Evolutionary conservation across 1,140 invertebrate species (phyloP), one percentile per base, ranked within the genome.

Genomic region (Gryllus bimaculatus): DNA sequence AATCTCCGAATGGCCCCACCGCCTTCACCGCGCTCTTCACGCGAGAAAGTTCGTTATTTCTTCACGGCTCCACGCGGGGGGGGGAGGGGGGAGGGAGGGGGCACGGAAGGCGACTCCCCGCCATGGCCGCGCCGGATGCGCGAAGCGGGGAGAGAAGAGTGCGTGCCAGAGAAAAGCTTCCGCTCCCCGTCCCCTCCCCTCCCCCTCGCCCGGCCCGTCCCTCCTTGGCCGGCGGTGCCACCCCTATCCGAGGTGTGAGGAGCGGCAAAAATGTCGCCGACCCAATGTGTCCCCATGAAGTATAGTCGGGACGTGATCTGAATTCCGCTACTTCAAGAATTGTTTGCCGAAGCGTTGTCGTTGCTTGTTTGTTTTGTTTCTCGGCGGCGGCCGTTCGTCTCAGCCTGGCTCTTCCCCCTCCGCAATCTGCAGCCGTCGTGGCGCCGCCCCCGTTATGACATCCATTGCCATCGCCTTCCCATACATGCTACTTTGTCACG

Each of bases 301-400:
- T 66, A 66, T 66, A 66, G 54, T 66, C 54, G 54, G 18, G 18
- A 66, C 54, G 54, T 66, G 54, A 66, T 66, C 54, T 66, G 54
- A 66, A 66, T 66, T 66, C 18, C 54, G 54, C 54, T 66, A 66
- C 54, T 66, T 66, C 54, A 18, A 66, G 54, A 66, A 66, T 66
- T 66, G 54, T 66, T 66, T 66, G 54, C 54, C 54, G 54, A 66
- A 66, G 54, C 54, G 54, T 66, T 66, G 54, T 66, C 54, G 54
- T 66, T 66, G 18, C 54, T 7, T 66, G 54, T 66, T 66, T 66
- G 54, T 66, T 66, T 66, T 66, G 54, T 66, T 66, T 66, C 54
- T 66, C 10, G 18, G 54, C 10, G 54, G 54, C 54, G 54, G 54
- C 54, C 54, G 54, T 66, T 13, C 54, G 54, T 66, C 54, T 66